Base-by-base conservation (phyloP, 2,113 vertebrate species). In the Micromys minutus region DNA sequence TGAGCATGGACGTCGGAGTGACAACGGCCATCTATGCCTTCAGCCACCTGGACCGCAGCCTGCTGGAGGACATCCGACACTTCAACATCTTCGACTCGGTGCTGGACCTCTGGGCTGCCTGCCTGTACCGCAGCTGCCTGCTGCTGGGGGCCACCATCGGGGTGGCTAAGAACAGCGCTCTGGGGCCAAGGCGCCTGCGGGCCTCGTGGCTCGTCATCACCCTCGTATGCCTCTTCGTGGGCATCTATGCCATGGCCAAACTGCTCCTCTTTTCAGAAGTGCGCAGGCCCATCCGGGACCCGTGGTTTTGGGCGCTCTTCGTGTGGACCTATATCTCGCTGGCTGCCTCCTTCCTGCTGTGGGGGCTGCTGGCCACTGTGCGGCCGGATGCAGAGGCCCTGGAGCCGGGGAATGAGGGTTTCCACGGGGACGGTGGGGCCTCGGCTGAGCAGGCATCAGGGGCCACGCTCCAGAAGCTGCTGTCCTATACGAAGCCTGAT, bases 211-310 rank as follows among this genome's bases (percentile, higher is more conserved):
- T 97, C 15, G 97, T 98, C 87, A 98, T 99, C 26, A 95, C 98
- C 1, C 59, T 99, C 0, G 0, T 99, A 96, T 99, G 99, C 98
- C 98, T 99, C 74, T 92, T 98, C 0, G 94, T 99, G 96, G 98
- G 99, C 93, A 99, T 99, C 96, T 99, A 99, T 21, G 96, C 98
- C 90, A 93, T 99, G 98, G 98, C 98, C 94, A 99, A 99, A 97
- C 96, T 99, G 98, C 98, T 99, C 96, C 99, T 99, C 87, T 99
- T 99, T 97, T 98, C 98, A 0, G 99, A 99, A 97, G 97, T 98
- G 71, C 98, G 96, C 50, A 97, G 97, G 81, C 98, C 98, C 34
- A 96, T 99, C 91, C 97, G 94, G 94, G 98, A 99, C 94, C 99
- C 99, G 0, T 99, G 99, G 99, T 98, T 99, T 90, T 98, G 99